A percentile compares a stretch with the other conserved stretches of the same genome.
phyloP scores from a whole-genome alignment of 2,797 vertebrate species.

The Malacoctenus gilli region DNA sequence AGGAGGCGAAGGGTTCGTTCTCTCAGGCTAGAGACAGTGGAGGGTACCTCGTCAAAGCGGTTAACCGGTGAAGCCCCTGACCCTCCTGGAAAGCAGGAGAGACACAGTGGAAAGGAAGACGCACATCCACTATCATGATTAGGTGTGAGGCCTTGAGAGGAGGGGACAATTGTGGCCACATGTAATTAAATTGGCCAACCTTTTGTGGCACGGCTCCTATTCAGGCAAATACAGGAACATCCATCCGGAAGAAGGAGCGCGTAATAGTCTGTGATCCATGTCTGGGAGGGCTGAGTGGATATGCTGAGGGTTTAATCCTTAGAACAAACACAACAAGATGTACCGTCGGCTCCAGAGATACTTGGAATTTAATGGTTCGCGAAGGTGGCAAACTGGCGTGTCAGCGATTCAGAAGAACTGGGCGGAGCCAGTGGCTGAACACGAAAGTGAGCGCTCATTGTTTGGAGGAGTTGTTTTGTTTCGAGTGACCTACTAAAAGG shows the following conservation, averaged over 20 bases:
- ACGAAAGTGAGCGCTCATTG: too few relatives aligned
- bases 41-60: conserved; percentile 80
- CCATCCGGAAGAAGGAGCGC: conserved; percentile 63
- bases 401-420: conserved; percentile 45
- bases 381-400: conserved; percentile 38
- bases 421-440: conserved; percentile 13
- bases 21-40: conserved; percentile 75
- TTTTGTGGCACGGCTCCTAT: conserved; percentile 70
- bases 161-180: conserved; percentile 71
- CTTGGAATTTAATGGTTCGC: conserved; percentile 34
- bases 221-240: conserved; percentile 58
- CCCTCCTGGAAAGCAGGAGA: conserved; percentile 73
- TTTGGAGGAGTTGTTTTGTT: too few relatives aligned
- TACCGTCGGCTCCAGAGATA: conserved; percentile 52
- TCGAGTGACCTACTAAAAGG: too few relatives aligned
- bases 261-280: conserved; percentile 75
- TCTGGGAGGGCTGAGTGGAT: conserved; percentile 53
- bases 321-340: conserved; percentile 72
- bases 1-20: conserved; percentile 75
- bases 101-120: conserved; percentile 72
- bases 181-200: conserved; percentile 74
- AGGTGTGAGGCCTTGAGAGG: conserved; percentile 66
- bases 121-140: conserved; percentile 72
- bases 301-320: conserved; percentile 57
- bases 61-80: conserved; percentile 70